Percentiles rank a stretch among this genome's conserved stretches.
Evolutionary conservation across 2,888 invertebrate species (phyloP).

Genomic region (Scaptomyza caliginosa): DNA sequence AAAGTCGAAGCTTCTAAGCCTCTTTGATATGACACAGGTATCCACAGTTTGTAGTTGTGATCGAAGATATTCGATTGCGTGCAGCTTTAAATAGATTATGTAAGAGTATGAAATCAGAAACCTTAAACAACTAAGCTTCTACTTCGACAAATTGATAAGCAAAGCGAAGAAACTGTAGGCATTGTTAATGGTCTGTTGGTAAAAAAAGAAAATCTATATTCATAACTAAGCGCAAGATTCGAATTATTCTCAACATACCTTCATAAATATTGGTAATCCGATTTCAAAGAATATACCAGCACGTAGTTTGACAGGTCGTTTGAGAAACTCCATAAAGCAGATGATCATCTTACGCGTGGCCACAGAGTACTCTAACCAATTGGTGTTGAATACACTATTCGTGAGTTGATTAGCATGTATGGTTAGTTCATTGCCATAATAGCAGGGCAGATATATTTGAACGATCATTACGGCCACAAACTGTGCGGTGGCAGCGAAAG

Average conservation of each 20-base stretch:
- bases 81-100: too few species aligned
- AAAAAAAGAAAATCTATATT: constrained; percentile 14
- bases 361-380: constrained; percentile 69
- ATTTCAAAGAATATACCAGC: constrained; percentile 78
- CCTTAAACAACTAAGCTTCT: too few species aligned
- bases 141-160: constrained; percentile 73
- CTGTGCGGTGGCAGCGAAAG: constrained; percentile 60
- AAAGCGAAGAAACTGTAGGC: constrained; percentile 80
- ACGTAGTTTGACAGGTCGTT: constrained; percentile 66
- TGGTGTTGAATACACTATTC: constrained; percentile 69
- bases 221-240: too few species aligned
- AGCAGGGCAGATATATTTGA: constrained; percentile 81
- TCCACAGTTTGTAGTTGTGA: too few species aligned
- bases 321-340: constrained; percentile 77
- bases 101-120: too few species aligned
- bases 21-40: too few species aligned
- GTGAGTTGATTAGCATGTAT: constrained; percentile 63
- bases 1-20: too few species aligned
- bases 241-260: constrained; percentile 51
- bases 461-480: constrained; percentile 71
- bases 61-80: too few species aligned
- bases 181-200: constrained; percentile 69
- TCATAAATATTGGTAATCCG: constrained; percentile 77
- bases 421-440: constrained; percentile 78
- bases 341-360: constrained; percentile 66